phyloP scores from a whole-genome alignment of 2,888 invertebrate genomes.

The Neocrepidodera transversa region DNA sequence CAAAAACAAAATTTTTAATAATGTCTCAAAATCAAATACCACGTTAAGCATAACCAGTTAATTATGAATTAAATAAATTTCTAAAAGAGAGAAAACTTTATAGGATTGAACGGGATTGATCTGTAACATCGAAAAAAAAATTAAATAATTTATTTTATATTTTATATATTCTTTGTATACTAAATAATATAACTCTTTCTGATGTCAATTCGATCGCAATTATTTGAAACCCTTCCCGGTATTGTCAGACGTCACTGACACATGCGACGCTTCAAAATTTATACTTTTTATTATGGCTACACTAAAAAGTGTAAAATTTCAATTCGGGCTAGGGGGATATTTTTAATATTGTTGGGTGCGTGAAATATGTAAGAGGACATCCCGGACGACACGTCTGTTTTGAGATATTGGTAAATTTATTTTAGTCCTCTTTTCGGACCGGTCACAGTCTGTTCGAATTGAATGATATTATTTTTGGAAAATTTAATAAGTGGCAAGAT shows the following conservation, averaged over 20 bases:
- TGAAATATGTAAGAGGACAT: slow-evolving; percentile 47
- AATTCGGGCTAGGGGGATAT: slow-evolving; percentile 49
- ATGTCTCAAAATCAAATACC: no score
- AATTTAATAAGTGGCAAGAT: no score
- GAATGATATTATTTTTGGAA: neutral
- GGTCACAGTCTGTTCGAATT: slow-evolving; percentile 27
- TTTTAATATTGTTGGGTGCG: slow-evolving; percentile 50
- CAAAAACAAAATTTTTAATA: no score
- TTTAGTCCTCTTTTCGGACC: slow-evolving; percentile 37
- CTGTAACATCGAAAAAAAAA: no score
- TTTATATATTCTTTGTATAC: no score
- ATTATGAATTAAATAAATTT: no score
- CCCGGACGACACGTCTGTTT: slow-evolving; percentile 46
- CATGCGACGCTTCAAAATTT: slow-evolving; percentile 39
- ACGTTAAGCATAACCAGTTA: no score
- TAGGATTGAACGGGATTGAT: no score
- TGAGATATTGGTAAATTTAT: slow-evolving; percentile 49
- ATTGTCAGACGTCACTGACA: slow-evolving; percentile 1
- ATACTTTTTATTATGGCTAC: slow-evolving; percentile 50
- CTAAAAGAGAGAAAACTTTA: no score
- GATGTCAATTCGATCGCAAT: slow-evolving; percentile 55
- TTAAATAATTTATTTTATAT: no score
- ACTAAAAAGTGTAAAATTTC: slow-evolving; percentile 39
- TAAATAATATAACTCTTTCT: neutral
- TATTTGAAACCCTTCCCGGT: slow-evolving; percentile 56